Percentiles rank a stretch among this genome's conserved stretches.
phyloP scores from a whole-genome alignment of 2,113 vertebrate genomes.

The Gasterosteus nipponicus region DNA sequence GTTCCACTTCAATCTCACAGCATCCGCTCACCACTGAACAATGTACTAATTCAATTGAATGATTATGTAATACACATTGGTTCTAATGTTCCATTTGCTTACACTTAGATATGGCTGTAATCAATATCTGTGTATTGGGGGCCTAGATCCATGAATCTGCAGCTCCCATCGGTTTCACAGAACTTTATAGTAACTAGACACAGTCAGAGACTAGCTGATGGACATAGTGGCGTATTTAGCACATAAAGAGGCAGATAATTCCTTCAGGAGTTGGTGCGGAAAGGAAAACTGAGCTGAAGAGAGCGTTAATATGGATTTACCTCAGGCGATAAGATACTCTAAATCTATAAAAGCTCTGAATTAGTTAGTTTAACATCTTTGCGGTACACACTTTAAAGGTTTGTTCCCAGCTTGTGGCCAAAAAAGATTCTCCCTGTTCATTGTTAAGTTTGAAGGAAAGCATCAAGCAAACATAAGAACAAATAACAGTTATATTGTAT shows the following conservation, averaged over 20 bases:
- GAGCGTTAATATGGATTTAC: not conserved
- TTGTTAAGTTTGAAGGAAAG: not conserved
- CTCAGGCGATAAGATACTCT: not conserved
- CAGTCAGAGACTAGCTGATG: not conserved
- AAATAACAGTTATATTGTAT: not conserved
- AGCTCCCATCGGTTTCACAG: not conserved
- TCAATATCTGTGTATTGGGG: not conserved
- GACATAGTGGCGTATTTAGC: not conserved
- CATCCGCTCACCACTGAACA: not conserved
- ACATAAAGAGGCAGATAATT: not conserved
- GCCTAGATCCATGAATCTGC: not conserved
- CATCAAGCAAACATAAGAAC: not conserved
- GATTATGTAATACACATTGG: not conserved
- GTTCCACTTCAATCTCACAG: slow-evolving; percentile 9
- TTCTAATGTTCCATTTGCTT: not conserved
- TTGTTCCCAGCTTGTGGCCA: not conserved
- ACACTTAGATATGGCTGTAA: not conserved
- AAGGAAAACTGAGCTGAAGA: not conserved
- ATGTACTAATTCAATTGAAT: not conserved
- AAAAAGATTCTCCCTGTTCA: not conserved
- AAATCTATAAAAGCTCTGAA: not conserved
- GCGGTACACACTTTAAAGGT: not conserved
- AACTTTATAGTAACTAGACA: not conserved
- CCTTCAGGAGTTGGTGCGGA: not conserved
- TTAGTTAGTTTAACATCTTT: not conserved